Base-by-base conservation (phyloP, 2,797 vertebrate genomes). In the Rallus crepitans region DNA sequence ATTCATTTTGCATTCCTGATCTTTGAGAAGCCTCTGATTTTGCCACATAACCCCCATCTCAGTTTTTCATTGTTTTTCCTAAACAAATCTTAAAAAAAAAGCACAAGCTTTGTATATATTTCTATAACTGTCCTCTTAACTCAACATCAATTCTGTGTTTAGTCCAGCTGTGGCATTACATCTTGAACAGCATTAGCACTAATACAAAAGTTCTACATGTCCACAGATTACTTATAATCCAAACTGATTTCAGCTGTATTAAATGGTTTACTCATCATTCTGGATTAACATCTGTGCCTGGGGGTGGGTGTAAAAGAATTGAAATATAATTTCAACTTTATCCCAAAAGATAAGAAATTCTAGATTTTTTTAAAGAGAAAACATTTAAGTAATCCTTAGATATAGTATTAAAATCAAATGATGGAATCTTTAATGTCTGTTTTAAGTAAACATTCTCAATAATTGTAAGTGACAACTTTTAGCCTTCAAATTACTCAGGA, bases 231-330 rank as follows among this genome's bases (percentile, higher is more conserved):
- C 28, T 66, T 81, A 56, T 20, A 92, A 79, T 82, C 31, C 39
- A 66, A 82, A 92, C 50, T 88, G 50, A 94, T 90, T 94, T 93
- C 50, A n/a, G 31, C 21, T 73, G 55, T 48, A 89, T 90, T 92
- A 87, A 87, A 81, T 35, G 61, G 52, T 87, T 45, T 75, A 83
- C 60, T 66, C 59, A 35, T 80, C 61, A 53, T 66, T 90, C 39
- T 71, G 69, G 80, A 89, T 80, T 92, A 81, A 78, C 56, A 52
- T 28, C 24, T 27, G 24, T 33, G 13, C 14, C 35, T 35, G 31
- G 27, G 56, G 28, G 7, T 66, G 39, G 7, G 16, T n/a, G 16
- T 72, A 66, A 57, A 75, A 87, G 33, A 68, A 82, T 16, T 52
- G 42, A 45, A 78, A 57, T 35, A 42, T 19, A 33, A 70, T 45